Evolutionary conservation across 2,113 vertebrate species (phyloP), one percentile per base, ranked within the genome.

Genomic region (Macroglossus sobrinus): DNA sequence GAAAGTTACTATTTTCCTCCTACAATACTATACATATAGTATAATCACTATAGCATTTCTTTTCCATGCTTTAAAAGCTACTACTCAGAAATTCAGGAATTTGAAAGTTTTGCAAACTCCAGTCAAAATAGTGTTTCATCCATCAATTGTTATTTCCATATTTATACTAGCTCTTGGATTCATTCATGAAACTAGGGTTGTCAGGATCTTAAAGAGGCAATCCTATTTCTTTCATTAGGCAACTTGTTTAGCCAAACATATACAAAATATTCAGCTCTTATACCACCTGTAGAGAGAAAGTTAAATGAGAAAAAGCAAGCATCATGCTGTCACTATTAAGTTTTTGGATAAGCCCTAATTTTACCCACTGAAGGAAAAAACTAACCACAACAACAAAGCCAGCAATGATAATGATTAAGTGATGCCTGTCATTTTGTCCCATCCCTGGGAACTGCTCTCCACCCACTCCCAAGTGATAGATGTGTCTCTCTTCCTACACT

Each of bases 371-470:
- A 90, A 85, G 84, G 63, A 93, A 91, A 82, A 91, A 88, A 89
- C 89, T 84, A 28, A 93, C 18, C 0, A 1, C 75, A 89, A 91
- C 38, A 89, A 91, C 35, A 86, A 97, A 95, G 86, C 15, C 55
- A 79, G 59, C 61, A 43, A 75, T 33, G 64, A 90, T 72, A 72
- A 97, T 93, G 92, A 96, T 69, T 38, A 94, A 95, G 53, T 30
- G 94, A 92, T 19, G 74, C 10, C 28, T 75, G 89, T 38, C 74
- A 4, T 7, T 59, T 21, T 3, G 16, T 45, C 78, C 59, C 55
- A 43, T 38, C 85, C 66, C 0, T 63, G 63, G 82, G 91, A 72
- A 53, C 81, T 59, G 74, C n/a, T 85, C 3, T 66, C 74, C 5
- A 74, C 95, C 94, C 63, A 50, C 76, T 74, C 81, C 12, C 14